phyloP scores from a whole-genome alignment of 2,113 vertebrate species.

The Numida meleagris region DNA sequence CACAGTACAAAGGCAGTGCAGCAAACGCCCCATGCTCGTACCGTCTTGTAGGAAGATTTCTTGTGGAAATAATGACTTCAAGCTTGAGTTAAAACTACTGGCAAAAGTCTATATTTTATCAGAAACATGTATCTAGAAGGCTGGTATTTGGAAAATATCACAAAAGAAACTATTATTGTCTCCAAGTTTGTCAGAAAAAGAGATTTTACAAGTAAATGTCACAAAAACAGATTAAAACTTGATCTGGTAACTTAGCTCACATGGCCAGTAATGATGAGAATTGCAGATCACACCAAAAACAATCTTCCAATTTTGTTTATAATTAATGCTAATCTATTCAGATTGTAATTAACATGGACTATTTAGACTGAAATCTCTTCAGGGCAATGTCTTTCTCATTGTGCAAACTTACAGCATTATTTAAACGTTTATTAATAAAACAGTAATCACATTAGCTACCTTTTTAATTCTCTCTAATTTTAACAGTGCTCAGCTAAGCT shows the following conservation, averaged over 20 bases:
- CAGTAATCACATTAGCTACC: not conserved
- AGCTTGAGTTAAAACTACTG: not conserved
- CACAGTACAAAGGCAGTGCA: not conserved
- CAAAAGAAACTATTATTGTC: not conserved
- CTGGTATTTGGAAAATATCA: not conserved
- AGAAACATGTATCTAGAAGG: not conserved
- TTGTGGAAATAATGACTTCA: constrained; percentile 8
- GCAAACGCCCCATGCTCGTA: rapidly evolving
- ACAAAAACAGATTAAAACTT: not conserved
- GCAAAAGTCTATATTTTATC: not conserved
- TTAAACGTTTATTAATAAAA: constrained; percentile 33
- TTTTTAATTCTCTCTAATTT: constrained; percentile 25
- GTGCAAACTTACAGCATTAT: not conserved
- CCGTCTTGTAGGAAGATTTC: not conserved
- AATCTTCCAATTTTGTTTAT: not conserved
- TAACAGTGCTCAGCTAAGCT: not conserved
- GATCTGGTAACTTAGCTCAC: not conserved
- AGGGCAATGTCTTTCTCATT: not conserved
- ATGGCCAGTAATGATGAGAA: not conserved
- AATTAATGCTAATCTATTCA: constrained; percentile 22
- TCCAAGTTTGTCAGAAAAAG: not conserved
- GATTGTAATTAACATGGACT: constrained; percentile 13
- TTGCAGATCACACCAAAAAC: not conserved
- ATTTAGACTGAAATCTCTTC: not conserved
- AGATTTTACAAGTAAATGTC: not conserved